Evolutionary conservation across 53 echinoderm and acorn worm species (phyloP).

Genomic region (Henricia sp.): DNA sequence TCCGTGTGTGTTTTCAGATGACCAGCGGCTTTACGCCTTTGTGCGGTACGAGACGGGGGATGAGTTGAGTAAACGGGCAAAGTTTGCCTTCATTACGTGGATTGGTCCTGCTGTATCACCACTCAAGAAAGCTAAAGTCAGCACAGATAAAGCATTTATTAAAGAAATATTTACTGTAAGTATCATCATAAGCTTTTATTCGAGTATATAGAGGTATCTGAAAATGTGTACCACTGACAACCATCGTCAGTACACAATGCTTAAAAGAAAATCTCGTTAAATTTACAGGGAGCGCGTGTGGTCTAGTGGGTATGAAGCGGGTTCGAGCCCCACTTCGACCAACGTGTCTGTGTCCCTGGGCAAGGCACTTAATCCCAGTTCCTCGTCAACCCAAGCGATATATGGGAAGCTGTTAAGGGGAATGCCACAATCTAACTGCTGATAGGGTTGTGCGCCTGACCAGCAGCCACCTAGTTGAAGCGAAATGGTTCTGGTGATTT

Average conservation of each 20-base stretch:
- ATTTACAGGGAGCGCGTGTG: background rate
- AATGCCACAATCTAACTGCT: too few species aligned
- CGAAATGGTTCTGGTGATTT: too few species aligned
- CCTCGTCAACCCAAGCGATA: too few species aligned
- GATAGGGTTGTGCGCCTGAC: too few species aligned
- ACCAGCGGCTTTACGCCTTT: constrained; percentile 81
- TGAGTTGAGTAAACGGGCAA: constrained; percentile 87
- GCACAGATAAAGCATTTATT: constrained; percentile 88
- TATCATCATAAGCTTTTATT: too few species aligned
- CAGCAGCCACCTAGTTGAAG: too few species aligned
- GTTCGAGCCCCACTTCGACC: background rate
- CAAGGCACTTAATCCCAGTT: too few species aligned
- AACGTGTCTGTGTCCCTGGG: background rate
- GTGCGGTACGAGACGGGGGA: constrained; percentile 81
- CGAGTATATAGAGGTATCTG: too few species aligned
- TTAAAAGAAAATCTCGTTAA: background rate
- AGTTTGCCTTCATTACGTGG: constrained; percentile 93
- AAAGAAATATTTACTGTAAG: constrained; percentile 81
- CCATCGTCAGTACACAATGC: too few species aligned
- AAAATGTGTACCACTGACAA: too few species aligned
- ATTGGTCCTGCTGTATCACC: constrained; percentile 75
- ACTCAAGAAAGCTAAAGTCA: constrained; percentile 85
- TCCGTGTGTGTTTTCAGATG: constrained; percentile 55
- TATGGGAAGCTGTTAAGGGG: too few species aligned
- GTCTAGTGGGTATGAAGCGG: background rate